Percentiles rank a stretch among this genome's conserved stretches.
phyloP scores from a whole-genome alignment of 2,797 vertebrate genomes.

The Melopsittacus undulatus region DNA sequence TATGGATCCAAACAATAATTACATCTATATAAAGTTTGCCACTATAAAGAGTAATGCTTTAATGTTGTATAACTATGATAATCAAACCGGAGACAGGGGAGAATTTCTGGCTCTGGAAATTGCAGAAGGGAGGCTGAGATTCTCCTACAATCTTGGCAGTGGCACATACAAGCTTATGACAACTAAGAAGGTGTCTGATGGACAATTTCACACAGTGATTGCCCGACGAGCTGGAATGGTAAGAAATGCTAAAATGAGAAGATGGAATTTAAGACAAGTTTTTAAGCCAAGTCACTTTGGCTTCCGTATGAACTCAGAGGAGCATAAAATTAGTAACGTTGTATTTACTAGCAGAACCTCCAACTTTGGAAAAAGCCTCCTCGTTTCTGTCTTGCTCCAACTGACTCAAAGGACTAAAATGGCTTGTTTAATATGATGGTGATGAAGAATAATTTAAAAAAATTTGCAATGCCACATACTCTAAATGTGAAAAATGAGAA shows the following conservation, averaged over 20 bases:
- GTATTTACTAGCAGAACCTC: not conserved
- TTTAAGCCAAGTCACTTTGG: not conserved
- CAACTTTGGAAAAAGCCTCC: not conserved
- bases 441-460: slow-evolving; percentile 40
- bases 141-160: slow-evolving; percentile 95
- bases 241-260: slow-evolving; percentile 55
- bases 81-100: slow-evolving; percentile 93
- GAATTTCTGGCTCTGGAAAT: slow-evolving; percentile 96
- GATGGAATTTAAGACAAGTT: not conserved
- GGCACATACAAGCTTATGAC: slow-evolving; percentile 92
- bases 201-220: slow-evolving; percentile 95
- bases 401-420: not conserved
- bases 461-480: not conserved
- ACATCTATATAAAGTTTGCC: slow-evolving; percentile 97
- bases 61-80: slow-evolving; percentile 96
- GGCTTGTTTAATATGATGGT: not conserved
- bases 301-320: not conserved
- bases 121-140: slow-evolving; percentile 85
- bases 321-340: not conserved
- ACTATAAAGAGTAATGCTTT: slow-evolving; percentile 90
- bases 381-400: not conserved
- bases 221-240: slow-evolving; percentile 97
- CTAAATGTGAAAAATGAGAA: slow-evolving; percentile 27
- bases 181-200: slow-evolving; percentile 91
- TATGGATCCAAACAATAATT: slow-evolving; percentile 97